phyloP scores from a whole-genome alignment of 2,797 vertebrate species.

The Yasuhikotakia modesta region DNA sequence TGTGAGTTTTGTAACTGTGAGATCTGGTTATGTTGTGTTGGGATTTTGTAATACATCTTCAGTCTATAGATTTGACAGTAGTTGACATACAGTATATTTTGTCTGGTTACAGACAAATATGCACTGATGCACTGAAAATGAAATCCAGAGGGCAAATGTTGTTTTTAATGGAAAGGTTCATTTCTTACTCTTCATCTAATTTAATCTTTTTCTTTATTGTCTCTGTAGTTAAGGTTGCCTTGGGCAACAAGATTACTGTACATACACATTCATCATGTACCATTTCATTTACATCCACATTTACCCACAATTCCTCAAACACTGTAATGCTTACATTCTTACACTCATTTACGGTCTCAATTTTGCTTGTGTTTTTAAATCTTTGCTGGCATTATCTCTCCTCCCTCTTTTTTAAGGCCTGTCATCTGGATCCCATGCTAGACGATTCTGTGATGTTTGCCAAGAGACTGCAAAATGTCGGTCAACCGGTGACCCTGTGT shows the following conservation, averaged over 20 bases:
- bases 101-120: too few species aligned
- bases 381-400: background rate
- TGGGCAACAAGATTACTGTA: background rate
- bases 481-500: conserved; percentile 82
- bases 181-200: background rate
- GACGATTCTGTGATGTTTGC: conserved; percentile 94
- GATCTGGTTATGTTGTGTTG: background rate
- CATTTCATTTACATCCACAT: background rate
- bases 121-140: background rate
- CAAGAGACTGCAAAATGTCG: conserved; percentile 79
- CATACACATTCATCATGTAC: background rate
- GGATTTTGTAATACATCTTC: background rate
- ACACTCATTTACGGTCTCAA: background rate
- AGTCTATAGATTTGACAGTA: background rate
- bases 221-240: background rate
- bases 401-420: conserved; percentile 76
- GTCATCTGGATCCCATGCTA: conserved; percentile 90
- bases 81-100: too few species aligned
- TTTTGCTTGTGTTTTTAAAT: conserved; percentile 6
- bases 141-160: background rate
- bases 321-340: background rate
- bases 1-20: background rate
- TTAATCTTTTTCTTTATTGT: background rate
- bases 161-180: background rate
- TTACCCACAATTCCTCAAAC: background rate